Percentiles rank a stretch among this genome's conserved stretches.
phyloP scores from a whole-genome alignment of 2,113 vertebrate genomes.

The Anolis sagrei region DNA sequence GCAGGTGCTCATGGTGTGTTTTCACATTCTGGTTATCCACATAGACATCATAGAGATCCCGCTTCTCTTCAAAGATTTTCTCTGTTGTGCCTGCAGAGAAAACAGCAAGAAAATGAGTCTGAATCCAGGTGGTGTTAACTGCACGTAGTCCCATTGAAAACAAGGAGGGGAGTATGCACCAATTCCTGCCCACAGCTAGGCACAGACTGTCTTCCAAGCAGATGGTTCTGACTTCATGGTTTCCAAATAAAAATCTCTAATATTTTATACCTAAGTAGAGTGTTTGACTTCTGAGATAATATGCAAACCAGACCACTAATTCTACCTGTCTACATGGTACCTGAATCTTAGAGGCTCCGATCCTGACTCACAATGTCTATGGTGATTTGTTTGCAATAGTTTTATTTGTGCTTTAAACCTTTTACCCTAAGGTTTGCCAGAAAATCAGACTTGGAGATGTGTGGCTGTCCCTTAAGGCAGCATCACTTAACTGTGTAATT shows the following conservation, averaged over 20 bases:
- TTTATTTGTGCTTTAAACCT: too few relatives aligned
- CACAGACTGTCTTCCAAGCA: not conserved
- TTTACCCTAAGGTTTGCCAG: too few relatives aligned
- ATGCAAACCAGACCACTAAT: not conserved
- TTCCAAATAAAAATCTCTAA: not conserved
- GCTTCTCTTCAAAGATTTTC: constrained; percentile 98
- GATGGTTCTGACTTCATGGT: not conserved
- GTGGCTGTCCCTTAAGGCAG: too few relatives aligned
- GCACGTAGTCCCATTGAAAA: not conserved
- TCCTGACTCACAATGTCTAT: too few relatives aligned
- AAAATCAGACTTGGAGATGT: too few relatives aligned
- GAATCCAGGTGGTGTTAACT: not conserved
- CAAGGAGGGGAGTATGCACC: not conserved
- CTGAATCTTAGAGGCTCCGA: too few relatives aligned
- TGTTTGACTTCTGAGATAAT: not conserved
- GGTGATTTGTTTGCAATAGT: too few relatives aligned
- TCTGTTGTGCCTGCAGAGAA: constrained; percentile 90
- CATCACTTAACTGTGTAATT: too few relatives aligned
- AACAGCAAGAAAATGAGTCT: not conserved
- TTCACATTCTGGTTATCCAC: constrained; percentile 99
- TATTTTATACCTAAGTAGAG: not conserved
- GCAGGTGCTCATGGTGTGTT: constrained; percentile 88
- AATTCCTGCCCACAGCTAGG: not conserved
- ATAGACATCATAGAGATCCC: constrained; percentile 93
- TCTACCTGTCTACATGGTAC: too few relatives aligned